Evolutionary conservation across 2,113 vertebrate species (phyloP).

Genomic region (Pelodiscus sinensis): DNA sequence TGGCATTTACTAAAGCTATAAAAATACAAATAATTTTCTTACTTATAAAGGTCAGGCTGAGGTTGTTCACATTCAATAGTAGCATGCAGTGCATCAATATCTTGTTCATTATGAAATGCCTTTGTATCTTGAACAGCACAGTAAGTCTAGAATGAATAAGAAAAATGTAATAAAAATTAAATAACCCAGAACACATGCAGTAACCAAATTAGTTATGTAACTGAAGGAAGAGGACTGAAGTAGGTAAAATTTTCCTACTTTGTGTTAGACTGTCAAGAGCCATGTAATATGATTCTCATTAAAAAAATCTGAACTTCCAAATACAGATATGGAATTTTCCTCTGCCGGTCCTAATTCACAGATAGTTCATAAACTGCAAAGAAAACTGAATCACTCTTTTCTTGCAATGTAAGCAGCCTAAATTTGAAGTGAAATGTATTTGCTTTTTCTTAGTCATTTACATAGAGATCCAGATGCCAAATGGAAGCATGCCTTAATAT

Average conservation of each 20-base stretch:
- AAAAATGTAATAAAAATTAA: neutral
- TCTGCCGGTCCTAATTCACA: neutral
- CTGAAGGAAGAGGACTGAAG: neutral
- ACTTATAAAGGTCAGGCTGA: conserved; percentile 98
- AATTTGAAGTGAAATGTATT: neutral
- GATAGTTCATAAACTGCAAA: neutral
- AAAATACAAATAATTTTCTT: conserved; percentile 64
- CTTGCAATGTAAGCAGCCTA: neutral
- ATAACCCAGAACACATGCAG: neutral
- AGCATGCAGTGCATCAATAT: conserved; percentile 88
- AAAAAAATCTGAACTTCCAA: neutral
- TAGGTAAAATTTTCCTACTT: neutral
- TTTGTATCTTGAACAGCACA: conserved; percentile 96
- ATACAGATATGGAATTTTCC: neutral
- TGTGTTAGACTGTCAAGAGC: neutral
- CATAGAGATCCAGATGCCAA: neutral
- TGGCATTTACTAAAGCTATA: neutral
- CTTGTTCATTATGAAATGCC: conserved; percentile 89
- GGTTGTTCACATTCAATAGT: conserved; percentile 99
- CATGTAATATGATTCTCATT: neutral
- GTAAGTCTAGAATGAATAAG: conserved; percentile 84
- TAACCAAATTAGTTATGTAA: neutral
- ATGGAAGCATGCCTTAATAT: neutral
- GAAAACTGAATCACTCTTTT: neutral
- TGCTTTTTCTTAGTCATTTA: neutral